Evolutionary conservation across 2,888 invertebrate species (phyloP).

Genomic region (Megalurothrips usitatus): DNA sequence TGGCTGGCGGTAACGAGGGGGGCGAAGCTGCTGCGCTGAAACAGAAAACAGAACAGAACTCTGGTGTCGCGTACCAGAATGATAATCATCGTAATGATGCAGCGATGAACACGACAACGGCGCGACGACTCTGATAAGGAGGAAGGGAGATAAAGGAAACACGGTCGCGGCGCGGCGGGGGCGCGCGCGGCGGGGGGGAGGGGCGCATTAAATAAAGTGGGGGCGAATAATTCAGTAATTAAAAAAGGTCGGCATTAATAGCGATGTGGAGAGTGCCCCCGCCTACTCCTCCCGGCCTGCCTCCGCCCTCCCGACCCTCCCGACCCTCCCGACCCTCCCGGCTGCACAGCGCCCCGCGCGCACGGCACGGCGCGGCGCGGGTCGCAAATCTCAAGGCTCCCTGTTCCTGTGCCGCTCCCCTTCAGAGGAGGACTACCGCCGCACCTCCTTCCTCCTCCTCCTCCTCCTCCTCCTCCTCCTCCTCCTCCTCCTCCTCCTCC

Average conservation of each 20-base stretch:
- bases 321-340: background rate
- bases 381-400: slow-evolving; percentile 6
- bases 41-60: no score
- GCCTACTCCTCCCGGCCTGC: background rate
- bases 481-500: background rate
- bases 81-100: no score
- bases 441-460: background rate
- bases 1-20: no score
- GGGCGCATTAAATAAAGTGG: slow-evolving; percentile 5
- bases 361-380: background rate
- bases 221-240: slow-evolving; percentile 21
- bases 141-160: background rate
- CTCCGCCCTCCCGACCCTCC: background rate
- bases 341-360: background rate
- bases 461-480: background rate
- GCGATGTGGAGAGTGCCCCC: background rate
- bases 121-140: no score
- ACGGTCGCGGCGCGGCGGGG: background rate
- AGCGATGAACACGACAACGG: background rate
- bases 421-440: background rate
- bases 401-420: background rate
- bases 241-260: slow-evolving; percentile 14
- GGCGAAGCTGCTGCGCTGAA: no score
- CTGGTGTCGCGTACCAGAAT: background rate
- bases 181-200: background rate